A percentile compares a stretch with the other conserved stretches of the same genome.
phyloP scores from a whole-genome alignment of 1,140 invertebrate species.

The Trinorchestia longiramus region DNA sequence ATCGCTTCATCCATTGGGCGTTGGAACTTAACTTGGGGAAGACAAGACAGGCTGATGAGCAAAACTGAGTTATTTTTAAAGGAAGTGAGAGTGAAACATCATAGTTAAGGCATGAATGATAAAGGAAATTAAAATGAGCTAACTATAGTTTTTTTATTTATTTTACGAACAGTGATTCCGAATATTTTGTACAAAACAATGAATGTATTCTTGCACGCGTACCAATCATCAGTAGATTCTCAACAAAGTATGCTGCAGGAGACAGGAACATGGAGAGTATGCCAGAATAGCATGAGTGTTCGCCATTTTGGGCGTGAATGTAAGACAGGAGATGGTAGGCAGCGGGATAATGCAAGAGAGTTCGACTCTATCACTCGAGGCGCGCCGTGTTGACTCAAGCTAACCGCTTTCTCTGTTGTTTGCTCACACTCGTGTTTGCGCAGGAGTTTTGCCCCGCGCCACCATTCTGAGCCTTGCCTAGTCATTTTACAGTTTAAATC shows the following conservation, averaged over 20 bases:
- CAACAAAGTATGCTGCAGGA: not conserved
- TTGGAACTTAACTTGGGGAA: not conserved
- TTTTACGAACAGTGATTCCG: not conserved
- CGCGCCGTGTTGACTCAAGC: conserved; percentile 14
- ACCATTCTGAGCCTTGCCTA: conserved; percentile 41
- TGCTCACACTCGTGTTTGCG: conserved; percentile 37
- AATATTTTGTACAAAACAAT: no score
- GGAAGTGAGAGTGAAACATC: not conserved
- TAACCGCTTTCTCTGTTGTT: conserved; percentile 42
- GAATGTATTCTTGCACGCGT: not conserved
- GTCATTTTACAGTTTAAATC: conserved; percentile 43
- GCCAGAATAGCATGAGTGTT: not conserved
- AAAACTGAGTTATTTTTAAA: not conserved
- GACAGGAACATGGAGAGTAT: not conserved
- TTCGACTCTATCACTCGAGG: conserved; percentile 22
- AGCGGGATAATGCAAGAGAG: conserved; percentile 2
- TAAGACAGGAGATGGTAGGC: not conserved
- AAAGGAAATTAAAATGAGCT: not conserved
- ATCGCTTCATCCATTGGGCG: not conserved
- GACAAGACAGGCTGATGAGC: not conserved
- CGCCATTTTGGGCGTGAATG: conserved; percentile 19
- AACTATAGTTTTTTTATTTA: not conserved
- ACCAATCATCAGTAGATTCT: not conserved
- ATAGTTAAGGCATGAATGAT: not conserved
- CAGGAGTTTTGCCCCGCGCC: conserved; percentile 22